Percentiles rank a stretch among this genome's conserved stretches.
These are phyloP conservation scores for Melanostoma scalare DNA, from an alignment of 2,888 invertebrate genomes.

Conservation along the genomic window DNA sequence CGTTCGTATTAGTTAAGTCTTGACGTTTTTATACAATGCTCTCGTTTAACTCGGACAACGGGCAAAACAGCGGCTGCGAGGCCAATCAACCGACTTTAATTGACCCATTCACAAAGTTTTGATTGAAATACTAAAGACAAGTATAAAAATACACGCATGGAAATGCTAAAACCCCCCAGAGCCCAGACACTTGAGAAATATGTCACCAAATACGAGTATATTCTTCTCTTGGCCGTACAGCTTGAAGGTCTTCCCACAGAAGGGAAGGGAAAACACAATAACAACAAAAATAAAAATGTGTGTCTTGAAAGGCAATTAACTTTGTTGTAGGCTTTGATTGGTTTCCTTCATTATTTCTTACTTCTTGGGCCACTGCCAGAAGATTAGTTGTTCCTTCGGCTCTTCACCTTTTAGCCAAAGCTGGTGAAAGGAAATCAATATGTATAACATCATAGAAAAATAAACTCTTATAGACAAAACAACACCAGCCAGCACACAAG, in stretches of 20 bases:
- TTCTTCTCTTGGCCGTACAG: conserved; percentile 12
- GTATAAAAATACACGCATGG: conserved; percentile 57
- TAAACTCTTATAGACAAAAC: conserved; percentile 4
- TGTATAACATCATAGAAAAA: conserved; percentile 29
- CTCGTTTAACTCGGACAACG: background rate
- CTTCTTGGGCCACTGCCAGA: conserved; percentile 46
- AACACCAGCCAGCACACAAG: conserved; percentile 38
- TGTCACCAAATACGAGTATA: conserved; percentile 3
- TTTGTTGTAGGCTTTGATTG: conserved; percentile 9
- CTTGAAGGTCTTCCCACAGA: conserved; percentile 61
- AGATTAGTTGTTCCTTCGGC: conserved; percentile 1
- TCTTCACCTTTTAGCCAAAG: background rate
- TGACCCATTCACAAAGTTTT: conserved; percentile 68
- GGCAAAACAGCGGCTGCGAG: conserved; percentile 10
- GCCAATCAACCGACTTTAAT: conserved; percentile 58
- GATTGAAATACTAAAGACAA: conserved; percentile 69
- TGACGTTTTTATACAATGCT: conserved; percentile 44
- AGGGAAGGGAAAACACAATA: background rate
- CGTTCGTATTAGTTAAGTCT: conserved; percentile 40
- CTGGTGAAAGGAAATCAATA: conserved; percentile 16
- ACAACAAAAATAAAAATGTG: background rate
- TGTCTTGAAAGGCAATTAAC: conserved; percentile 49
- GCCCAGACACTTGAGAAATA: conserved; percentile 26
- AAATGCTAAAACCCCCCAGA: conserved; percentile 46
- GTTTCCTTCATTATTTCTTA: conserved; percentile 47